These are phyloP conservation scores for Urosaurus nigricauda DNA, from an alignment of 2,797 vertebrate genomes.

Conservation along the genomic window DNA sequence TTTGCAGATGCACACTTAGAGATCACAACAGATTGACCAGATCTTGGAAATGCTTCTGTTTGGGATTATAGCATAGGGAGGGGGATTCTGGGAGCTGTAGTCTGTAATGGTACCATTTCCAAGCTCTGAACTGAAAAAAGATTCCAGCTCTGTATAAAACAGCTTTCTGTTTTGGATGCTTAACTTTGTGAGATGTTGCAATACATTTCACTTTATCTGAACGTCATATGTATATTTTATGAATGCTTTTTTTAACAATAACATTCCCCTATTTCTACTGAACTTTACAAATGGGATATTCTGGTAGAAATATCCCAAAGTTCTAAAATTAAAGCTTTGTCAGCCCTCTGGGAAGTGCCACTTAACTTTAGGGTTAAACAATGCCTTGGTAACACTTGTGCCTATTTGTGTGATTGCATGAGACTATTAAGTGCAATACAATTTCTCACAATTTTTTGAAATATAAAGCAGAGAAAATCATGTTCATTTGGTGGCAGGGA, in stretches of 20 bases:
- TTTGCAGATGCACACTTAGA: background rate
- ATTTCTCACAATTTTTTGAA: conserved; percentile 4
- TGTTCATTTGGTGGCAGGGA: conserved; percentile 11
- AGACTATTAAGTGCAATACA: background rate
- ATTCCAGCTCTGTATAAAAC: no score
- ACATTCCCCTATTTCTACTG: background rate
- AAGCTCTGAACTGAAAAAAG: no score
- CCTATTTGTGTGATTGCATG: conserved; percentile 21
- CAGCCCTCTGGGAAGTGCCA: background rate
- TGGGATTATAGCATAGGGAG: no score
- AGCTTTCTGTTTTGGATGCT: background rate
- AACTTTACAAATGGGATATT: background rate
- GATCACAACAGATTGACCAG: background rate
- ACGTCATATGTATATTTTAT: background rate
- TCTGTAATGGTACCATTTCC: no score
- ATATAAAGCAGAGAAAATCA: background rate
- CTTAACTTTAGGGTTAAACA: background rate
- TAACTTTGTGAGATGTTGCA: background rate
- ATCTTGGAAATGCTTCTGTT: background rate
- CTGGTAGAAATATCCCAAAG: no score
- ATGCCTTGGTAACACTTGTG: background rate
- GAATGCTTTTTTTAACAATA: background rate
- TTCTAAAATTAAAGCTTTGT: conserved; percentile 6
- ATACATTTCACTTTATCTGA: background rate
- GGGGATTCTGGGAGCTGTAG: no score